Percentiles rank a stretch among this genome's conserved stretches.
phyloP scores from a whole-genome alignment of 2,113 vertebrate species.

The Meriones unguiculatus region DNA sequence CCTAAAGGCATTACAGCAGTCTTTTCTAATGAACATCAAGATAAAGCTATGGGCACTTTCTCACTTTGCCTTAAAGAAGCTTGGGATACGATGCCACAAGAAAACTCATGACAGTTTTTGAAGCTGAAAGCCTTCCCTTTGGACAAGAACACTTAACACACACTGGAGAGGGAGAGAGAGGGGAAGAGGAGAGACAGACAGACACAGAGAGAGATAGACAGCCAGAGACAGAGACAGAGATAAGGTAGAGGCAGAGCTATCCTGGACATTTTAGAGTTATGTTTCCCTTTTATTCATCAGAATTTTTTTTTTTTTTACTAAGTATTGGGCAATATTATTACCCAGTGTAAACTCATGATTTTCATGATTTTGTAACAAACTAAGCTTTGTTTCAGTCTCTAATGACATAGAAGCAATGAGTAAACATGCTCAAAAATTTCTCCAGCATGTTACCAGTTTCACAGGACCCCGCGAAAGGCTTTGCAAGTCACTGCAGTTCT shows the following conservation, averaged over 20 bases:
- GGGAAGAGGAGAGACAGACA: too few relatives aligned
- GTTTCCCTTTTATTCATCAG: constrained; percentile 5
- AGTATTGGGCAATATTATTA: constrained; percentile 17
- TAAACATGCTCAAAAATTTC: constrained; percentile 5
- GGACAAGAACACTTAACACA: background rate
- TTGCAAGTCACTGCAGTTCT: background rate
- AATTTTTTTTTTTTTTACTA: constrained; percentile 19
- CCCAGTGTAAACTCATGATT: constrained; percentile 52
- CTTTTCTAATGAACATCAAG: constrained; percentile 15
- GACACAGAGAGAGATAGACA: background rate
- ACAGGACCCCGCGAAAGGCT: background rate
- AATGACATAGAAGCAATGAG: background rate
- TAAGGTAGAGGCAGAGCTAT: background rate
- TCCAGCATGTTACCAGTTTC: background rate
- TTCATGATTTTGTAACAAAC: constrained; percentile 47
- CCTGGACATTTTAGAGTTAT: background rate
- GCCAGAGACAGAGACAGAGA: background rate
- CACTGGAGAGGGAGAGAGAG: background rate
- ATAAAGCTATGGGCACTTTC: background rate
- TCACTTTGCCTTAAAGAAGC: constrained; percentile 30
- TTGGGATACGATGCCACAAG: constrained; percentile 10
- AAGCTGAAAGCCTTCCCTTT: constrained; percentile 12
- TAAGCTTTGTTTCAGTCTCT: constrained; percentile 26
- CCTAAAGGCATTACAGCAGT: background rate
- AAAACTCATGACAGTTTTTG: background rate